Evolutionary conservation across 2,797 vertebrate species (phyloP), one percentile per base, ranked within the genome.

Genomic region (Xerus rutilus): DNA sequence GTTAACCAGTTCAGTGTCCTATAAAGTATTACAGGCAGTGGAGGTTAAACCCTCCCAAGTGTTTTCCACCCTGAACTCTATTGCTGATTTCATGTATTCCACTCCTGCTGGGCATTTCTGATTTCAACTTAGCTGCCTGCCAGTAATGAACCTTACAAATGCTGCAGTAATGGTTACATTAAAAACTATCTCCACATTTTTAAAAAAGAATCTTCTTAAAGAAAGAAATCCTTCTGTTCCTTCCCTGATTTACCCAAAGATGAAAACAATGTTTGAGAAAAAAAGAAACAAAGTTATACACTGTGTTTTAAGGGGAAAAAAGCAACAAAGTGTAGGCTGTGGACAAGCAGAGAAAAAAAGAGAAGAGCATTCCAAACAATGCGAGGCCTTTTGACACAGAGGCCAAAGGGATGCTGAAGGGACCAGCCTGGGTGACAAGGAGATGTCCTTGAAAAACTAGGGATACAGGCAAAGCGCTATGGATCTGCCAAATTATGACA

Each of bases 231-330:
- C 20, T 93, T 89, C 73, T 69, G 54, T 69, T 73, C 79, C 21
- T 45, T 91, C 57, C n/a, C 65, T 78, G 25, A 89, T 54, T 64
- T 72, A 94, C 73, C 43, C 77, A 92, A 94, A 95, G 52, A 49
- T 57, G 59, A 90, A 86, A 10, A 89, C 9, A 85, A 96, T 82
- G 32, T 93, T 59, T 89, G 25, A 94, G 79, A 87, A 39, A 39
- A 39, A 39, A 39, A 39, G 39, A 39, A 39, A 39, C 39, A 39
- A 39, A 39, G 39, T 39, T 86, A 62, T 17, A 43, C 7, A 57
- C 32, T 64, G 47, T n/a, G 30, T 81, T 83, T 86, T 30, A 62
- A 21, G 54, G 64, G 25, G 7, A 74, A 35, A 52, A 84, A n/a
- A 64, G 12, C 78, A 93, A 84, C 15, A 11, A 84, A 62, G 32